Conservation (phyloP, 2,888 invertebrate species). For the Hartigia nigra region DNA sequence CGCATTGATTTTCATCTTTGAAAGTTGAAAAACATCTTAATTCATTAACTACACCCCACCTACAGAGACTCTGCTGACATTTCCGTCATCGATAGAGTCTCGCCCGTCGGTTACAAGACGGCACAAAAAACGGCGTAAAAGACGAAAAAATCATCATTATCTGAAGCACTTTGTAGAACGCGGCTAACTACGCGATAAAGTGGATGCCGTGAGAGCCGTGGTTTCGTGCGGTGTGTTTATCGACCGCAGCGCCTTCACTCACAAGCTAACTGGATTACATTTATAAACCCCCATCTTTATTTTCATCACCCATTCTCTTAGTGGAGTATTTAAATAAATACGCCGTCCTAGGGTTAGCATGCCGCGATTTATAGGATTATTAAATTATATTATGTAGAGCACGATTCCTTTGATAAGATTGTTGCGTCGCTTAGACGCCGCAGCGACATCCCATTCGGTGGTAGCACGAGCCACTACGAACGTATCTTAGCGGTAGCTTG, state of each 20-base stretch:
- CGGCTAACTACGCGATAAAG: constrained; percentile 18
- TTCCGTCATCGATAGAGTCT: not conserved
- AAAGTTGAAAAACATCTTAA: not conserved
- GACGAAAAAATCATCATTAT: not conserved
- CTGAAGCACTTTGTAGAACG: not conserved
- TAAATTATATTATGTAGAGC: constrained; percentile 32
- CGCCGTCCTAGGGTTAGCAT: constrained; percentile 19
- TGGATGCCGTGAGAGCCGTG: constrained; percentile 36
- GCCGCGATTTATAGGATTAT: constrained; percentile 32
- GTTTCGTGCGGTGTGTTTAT: constrained; percentile 42
- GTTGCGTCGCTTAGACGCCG: constrained; percentile 15
- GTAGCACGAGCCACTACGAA: not conserved
- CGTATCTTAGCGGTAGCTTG: not conserved
- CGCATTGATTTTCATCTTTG: not conserved
- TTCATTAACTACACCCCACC: not conserved
- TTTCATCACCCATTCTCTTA: constrained; percentile 12
- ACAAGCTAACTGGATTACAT: constrained; percentile 43
- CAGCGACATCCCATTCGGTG: not conserved
- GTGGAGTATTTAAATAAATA: constrained; percentile 30
- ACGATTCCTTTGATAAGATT: constrained; percentile 26
- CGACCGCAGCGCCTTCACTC: constrained; percentile 41
- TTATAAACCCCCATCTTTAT: constrained; percentile 27
- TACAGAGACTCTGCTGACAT: not conserved
- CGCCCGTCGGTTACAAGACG: not conserved
- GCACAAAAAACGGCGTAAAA: not conserved